Evolutionary conservation across 2,797 vertebrate genomes (phyloP), one percentile per base, ranked within the genome.

Genomic region (Acanthis flammea): DNA sequence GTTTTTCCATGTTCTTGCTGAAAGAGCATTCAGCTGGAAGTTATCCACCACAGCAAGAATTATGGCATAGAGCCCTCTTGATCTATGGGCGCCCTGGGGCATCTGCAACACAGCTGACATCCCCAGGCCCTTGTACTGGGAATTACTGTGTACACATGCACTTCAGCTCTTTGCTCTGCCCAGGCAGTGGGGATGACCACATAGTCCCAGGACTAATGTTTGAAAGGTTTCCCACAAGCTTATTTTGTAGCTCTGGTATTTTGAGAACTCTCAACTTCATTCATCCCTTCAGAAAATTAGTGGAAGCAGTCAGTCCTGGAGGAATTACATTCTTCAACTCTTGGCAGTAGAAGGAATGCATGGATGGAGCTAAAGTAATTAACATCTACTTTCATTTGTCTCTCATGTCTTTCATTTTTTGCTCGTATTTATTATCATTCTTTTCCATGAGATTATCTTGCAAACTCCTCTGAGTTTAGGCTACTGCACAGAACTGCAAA

Each of bases 1-100:
- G 42, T 35, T 76, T 79, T 63, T 73, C 58, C n/a, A 22, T 65
- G 50, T 12, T 78, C 19, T 85, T 0, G 2, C 57, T 1, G 0
- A 18, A 2, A 58, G 30, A 37, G 31, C 3, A 3, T 25, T 60
- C 53, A 53, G 33, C 37, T 60, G 41, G 83, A 83, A 77, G 48
- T 21, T 79, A 42, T 13, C 24, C 23, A 33, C 37, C 5, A 3
- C 0, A 0, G 55, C 57, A 73, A 47, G 33, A 35, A 7, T 48
- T 63, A 15, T 19, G n/a, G 39, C 8, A 2, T 21, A 28, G 19
- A 58, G 33, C 15, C 45, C 35, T 92, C 58, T n/a, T 75, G 19
- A 51, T 62, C 51, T 30, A 14, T 41, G 35, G 12, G 44, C 0
- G 1, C 57, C 50, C 27, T 42, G 45, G 19, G 45, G 47, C 33